Evolutionary conservation across 2,888 invertebrate genomes (phyloP).

Genomic region (Amiota communis): DNA sequence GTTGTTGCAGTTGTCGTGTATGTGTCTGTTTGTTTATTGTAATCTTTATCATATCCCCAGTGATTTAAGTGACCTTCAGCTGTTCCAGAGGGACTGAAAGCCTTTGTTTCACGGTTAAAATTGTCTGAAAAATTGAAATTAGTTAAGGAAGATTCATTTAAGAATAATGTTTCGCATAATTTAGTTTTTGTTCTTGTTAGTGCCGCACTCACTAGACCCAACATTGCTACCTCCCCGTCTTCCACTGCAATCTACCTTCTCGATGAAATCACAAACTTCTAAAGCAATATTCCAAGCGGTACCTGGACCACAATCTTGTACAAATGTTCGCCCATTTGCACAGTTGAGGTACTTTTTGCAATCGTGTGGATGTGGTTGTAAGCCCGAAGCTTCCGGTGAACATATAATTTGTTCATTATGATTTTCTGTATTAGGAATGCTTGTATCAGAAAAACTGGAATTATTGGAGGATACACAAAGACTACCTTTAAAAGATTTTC

Average conservation of each 20-base stretch:
- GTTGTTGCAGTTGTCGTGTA: conserved; percentile 34
- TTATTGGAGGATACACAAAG: neutral
- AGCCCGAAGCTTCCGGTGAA: conserved; percentile 74
- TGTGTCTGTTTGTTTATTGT: conserved; percentile 37
- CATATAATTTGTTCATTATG: conserved; percentile 63
- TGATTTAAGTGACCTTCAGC: conserved; percentile 15
- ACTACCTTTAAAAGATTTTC: neutral
- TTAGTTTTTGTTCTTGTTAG: neutral
- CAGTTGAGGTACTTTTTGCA: conserved; percentile 80
- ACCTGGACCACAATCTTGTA: conserved; percentile 78
- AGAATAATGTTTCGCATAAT: neutral
- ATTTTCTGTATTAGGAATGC: neutral
- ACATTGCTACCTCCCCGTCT: conserved; percentile 15
- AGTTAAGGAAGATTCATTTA: neutral
- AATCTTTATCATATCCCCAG: conserved; percentile 35
- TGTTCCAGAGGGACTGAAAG: conserved; percentile 25
- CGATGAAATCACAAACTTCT: conserved; percentile 77
- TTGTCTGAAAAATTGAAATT: conserved; percentile 45
- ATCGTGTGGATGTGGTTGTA: conserved; percentile 77
- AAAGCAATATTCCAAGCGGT: conserved; percentile 77
- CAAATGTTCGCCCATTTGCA: conserved; percentile 75
- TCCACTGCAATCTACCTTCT: conserved; percentile 75
- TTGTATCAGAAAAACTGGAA: neutral
- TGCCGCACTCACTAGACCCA: conserved; percentile 16
- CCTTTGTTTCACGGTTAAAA: conserved; percentile 45